These are phyloP conservation scores for Colius striatus DNA, from an alignment of 2,113 vertebrate genomes.

Conservation along the genomic window DNA sequence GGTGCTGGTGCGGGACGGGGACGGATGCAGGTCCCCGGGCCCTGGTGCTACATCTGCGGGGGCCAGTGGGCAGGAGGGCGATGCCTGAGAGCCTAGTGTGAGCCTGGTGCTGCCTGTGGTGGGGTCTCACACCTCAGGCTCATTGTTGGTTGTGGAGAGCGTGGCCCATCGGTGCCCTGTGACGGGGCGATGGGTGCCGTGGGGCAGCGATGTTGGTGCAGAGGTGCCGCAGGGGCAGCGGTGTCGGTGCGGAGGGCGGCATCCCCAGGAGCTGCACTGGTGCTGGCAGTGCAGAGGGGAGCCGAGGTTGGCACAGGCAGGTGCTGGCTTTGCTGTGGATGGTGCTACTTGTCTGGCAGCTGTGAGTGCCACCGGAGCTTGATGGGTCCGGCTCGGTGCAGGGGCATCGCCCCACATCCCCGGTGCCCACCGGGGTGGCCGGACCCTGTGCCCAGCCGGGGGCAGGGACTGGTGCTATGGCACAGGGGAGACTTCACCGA, in stretches of 20 bases:
- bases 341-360: slow-evolving; percentile 40
- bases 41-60: slow-evolving; percentile 38
- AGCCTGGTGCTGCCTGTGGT: not conserved
- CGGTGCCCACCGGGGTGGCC: not conserved
- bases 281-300: not conserved
- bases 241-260: not conserved
- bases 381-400: not conserved
- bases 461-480: slow-evolving; percentile 38
- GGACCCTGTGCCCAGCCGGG: not conserved
- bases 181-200: not conserved
- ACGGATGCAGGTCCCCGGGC: not conserved
- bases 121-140: too few species aligned
- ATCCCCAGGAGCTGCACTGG: not conserved
- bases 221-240: not conserved
- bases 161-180: not conserved
- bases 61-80: not conserved
- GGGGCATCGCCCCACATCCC: not conserved
- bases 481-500: not conserved
- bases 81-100: not conserved
- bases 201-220: not conserved
- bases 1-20: not conserved
- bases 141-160: not conserved
- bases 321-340: slow-evolving; percentile 16
- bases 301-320: not conserved
- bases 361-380: not conserved